Evolutionary conservation across 2,113 vertebrate genomes (phyloP), one percentile per base, ranked within the genome.

Genomic region (Felis catus): DNA sequence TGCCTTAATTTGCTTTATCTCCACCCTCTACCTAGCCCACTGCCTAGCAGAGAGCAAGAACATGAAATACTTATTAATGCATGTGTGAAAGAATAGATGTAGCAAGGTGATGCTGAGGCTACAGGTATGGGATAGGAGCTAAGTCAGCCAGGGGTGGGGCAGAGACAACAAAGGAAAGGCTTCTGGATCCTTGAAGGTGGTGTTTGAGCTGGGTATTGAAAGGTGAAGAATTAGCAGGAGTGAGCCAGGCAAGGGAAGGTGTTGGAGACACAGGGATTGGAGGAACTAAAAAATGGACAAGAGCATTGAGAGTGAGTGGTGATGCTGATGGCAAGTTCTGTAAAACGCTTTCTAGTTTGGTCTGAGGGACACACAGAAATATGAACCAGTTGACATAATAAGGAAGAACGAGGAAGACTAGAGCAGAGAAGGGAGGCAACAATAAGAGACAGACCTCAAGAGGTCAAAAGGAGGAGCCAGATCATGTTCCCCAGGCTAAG

Each of bases 81-180:
- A 33, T 14, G 4, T 31, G 9, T 29, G 15, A 14, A 21, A 41
- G 31, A 74, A 79, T 0, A 53, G 41, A 51, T 7, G 9, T 25
- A 8, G 16, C 27, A 3, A 7, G 31, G 36, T 8, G 18, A 27
- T 45, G 39, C 36, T 53, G 29, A 80, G 68, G 21, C 25, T 3
- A 13, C 0, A 23, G 7, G 58, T 36, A 0, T 9, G 16, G 13
- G 3, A 11, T 55, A 80, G 25, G 21, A 6, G 3, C 31, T 10
- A 4, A 55, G 21, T 58, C n/a, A 82, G 21, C 27, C 27, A 4
- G 11, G 21, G 29, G 45, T 0, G n/a, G 68, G 23, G 39, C n/a
- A 53, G 58, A 79, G 48, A 51, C 8, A 18, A 51, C 53, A 12
- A 33, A 3, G 39, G 51, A 33, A 78, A 66, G 18, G 4, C 33